Base-by-base conservation (phyloP, 1,140 invertebrate genomes). In the Neuroterus valhalla region DNA sequence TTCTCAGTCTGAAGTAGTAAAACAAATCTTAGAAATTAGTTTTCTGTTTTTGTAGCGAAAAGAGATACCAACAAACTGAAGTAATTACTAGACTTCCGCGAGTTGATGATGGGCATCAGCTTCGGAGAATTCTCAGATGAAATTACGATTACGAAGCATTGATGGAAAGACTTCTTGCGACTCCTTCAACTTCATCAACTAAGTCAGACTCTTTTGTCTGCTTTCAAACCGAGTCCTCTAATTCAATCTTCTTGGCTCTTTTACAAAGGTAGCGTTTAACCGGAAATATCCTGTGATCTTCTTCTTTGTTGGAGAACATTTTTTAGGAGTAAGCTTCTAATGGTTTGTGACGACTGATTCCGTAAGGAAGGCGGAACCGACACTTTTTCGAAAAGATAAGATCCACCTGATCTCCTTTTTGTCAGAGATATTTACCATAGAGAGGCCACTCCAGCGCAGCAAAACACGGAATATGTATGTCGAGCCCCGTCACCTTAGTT, bases 181-280 rank as follows among this genome's bases (percentile, higher is more conserved):
- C 23, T 62, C 31, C 55, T 62, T 62, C 23, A 62, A 62, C 55
- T 62, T 62, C 55, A 62, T 62, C 55, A 62, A 62, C 55, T 23
- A 14, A 62, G 55, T 62, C 55, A 62, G 26, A 31, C 31, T 38
- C n/a, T n/a, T n/a, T n/a, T n/a, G n/a, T n/a, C n/a, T n/a, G n/a
- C 50, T 55, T 55, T 55, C 50, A 55, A 46, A 55, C 50, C 21
- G 23, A 19, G 19, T 55, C 6, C 19, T 23, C 8, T 62, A 62
- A 62, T 62, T 62, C 15, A 12, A 62, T 62, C 55, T n/a, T 31
- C 55, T 62, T 6, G 3, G 31, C 55, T 62, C 8, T 17, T 48
- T 31, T 4, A 11, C 26, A 62, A 31, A 31, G 12, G 31, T 4
- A 12, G 2, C 55, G 14, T 26, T 62, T 62, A 62, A 55, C 50